A percentile compares a stretch with the other conserved stretches of the same genome.
Evolutionary conservation across 2,888 invertebrate genomes (phyloP).

Genomic region (Dryomyza anilis): DNA sequence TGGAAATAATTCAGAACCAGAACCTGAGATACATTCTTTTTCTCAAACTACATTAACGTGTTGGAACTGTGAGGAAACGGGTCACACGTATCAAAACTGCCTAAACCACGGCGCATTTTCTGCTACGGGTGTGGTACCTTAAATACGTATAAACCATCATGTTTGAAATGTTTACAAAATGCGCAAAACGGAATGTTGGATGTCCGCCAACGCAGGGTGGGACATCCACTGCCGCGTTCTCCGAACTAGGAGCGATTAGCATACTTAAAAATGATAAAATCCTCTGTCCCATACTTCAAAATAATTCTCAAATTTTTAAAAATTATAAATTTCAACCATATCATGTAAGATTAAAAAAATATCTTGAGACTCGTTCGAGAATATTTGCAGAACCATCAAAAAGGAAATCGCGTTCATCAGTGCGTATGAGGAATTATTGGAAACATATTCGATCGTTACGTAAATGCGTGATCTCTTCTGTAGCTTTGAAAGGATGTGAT

Average conservation of each 20-base stretch:
- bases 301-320: neutral
- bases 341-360: neutral
- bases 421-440: neutral
- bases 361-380: neutral
- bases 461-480: neutral
- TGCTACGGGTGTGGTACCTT: slow-evolving; percentile 29
- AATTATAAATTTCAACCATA: neutral
- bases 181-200: neutral
- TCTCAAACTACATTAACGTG: neutral
- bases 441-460: neutral
- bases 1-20: neutral
- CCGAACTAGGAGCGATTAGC: neutral
- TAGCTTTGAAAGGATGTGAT: neutral
- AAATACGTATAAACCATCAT: slow-evolving; percentile 37
- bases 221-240: neutral
- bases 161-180: slow-evolving; percentile 35
- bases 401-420: neutral
- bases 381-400: neutral
- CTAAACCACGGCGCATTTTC: slow-evolving; percentile 8
- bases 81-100: slow-evolving; percentile 23
- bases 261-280: neutral
- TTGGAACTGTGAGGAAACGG: slow-evolving; percentile 21
- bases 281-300: neutral
- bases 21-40: neutral
- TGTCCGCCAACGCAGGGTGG: neutral